Evolutionary conservation across 2,888 invertebrate species (phyloP).

Genomic region (Andrena minutula): DNA sequence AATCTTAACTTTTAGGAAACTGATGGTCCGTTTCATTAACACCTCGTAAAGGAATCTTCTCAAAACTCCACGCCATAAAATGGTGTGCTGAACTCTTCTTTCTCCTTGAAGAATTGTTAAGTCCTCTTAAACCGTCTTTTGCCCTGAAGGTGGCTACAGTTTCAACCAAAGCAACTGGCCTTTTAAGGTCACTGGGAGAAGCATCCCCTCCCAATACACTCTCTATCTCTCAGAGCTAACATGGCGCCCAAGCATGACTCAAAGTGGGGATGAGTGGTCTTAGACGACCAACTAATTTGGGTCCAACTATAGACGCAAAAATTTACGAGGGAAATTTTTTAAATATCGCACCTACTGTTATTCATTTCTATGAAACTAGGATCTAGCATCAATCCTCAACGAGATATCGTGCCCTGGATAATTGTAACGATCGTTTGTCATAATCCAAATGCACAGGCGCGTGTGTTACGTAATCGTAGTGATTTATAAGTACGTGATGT

Average conservation of each 20-base stretch:
- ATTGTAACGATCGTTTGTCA: slow-evolving; percentile 38
- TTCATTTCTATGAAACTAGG: not conserved
- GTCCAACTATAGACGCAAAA: not conserved
- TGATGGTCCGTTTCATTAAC: slow-evolving; percentile 17
- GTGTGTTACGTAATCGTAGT: slow-evolving; percentile 38
- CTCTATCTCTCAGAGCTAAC: too few species aligned
- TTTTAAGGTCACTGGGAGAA: too few species aligned
- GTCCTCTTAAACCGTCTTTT: too few species aligned
- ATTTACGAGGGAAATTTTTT: not conserved
- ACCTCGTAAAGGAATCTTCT: slow-evolving; percentile 1
- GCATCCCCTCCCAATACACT: too few species aligned
- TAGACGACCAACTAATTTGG: not conserved
- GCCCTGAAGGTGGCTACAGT: too few species aligned
- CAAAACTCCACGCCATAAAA: not conserved
- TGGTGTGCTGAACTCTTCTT: too few species aligned
- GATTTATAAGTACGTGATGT: slow-evolving; percentile 72
- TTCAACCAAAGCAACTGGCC: too few species aligned
- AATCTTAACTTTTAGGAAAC: slow-evolving; percentile 8
- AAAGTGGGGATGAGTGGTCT: too few species aligned
- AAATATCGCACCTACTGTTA: not conserved
- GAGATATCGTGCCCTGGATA: not conserved
- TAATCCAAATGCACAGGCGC: slow-evolving; percentile 45
- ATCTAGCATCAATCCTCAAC: not conserved
- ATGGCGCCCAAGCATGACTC: too few species aligned
- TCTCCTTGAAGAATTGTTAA: too few species aligned